Evolutionary conservation across 2,888 invertebrate species (phyloP), one percentile per base, ranked within the genome.

Genomic region (Heteromyza rotundicornis): DNA sequence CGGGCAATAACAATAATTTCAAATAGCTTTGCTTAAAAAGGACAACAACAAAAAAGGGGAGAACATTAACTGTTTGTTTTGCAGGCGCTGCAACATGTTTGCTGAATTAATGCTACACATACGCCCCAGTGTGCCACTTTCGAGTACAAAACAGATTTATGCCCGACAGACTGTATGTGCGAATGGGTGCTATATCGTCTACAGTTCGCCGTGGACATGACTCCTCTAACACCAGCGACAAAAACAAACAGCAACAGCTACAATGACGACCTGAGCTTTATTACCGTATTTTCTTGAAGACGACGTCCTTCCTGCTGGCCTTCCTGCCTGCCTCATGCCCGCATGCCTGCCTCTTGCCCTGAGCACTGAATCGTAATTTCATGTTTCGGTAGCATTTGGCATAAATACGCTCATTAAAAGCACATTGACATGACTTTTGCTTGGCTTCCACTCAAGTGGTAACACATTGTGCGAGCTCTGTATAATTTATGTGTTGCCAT

Each of bases 331-430:
- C n/a, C n/a, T n/a, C n/a, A n/a, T n/a, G n/a, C n/a, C n/a, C n/a
- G n/a, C n/a, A n/a, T n/a, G n/a, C n/a, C n/a, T n/a, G n/a, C n/a
- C n/a, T n/a, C n/a, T n/a, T n/a, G n/a, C n/a, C n/a, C n/a, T n/a
- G n/a, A n/a, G n/a, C n/a, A n/a, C n/a, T 17, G 17, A 7, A 16
- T 51, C 14, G 22, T 23, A 59, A 56, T 57, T 35, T 59, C 53
- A 54, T 19, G 49, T 60, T 62, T 60, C n/a, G 62, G 53, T 57
- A 67, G 68, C 70, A 71, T 66, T 74, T 74, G 72, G 69, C 68
- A 68, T 67, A 71, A 73, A 71, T 68, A 69, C 65, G 66, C 64
- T 71, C 70, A 74, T 75, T 73, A 70, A 70, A 70, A 67, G 68
- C 70, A 67, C 70, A 70, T 72, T 71, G 69, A 69, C 71, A 71